Evolutionary conservation across 2,888 invertebrate genomes (phyloP).

Genomic region (Brassicogethes aeneus): DNA sequence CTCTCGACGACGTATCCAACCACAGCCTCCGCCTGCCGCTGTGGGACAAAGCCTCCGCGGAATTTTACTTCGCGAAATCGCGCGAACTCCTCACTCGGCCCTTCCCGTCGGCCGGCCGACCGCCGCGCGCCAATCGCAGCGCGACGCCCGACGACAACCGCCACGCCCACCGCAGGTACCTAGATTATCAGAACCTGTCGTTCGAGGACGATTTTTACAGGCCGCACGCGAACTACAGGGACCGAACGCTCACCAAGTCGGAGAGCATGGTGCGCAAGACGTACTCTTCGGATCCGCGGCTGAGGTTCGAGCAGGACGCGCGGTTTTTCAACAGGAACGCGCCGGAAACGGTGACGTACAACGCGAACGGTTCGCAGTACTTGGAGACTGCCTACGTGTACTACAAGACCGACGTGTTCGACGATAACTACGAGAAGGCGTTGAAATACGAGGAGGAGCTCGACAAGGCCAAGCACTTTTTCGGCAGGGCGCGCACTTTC

Average conservation of each 20-base stretch:
- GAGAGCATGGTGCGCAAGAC: conserved; percentile 40
- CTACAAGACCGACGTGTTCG: conserved; percentile 25
- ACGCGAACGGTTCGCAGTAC: conserved; percentile 23
- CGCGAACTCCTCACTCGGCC: conserved; percentile 58
- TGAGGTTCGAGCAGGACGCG: conserved; percentile 23
- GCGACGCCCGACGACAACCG: conserved; percentile 18
- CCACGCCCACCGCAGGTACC: conserved; percentile 16
- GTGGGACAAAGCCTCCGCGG: conserved; percentile 65
- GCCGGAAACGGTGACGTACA: conserved; percentile 13
- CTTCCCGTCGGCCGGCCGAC: conserved; percentile 30
- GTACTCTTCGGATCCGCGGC: conserved; percentile 28
- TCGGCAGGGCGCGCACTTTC: conserved; percentile 26
- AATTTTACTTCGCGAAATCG: conserved; percentile 64
- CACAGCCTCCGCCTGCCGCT: conserved; percentile 49
- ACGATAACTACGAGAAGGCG: conserved; percentile 3
- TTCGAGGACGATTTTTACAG: conserved; percentile 29
- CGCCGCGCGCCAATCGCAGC: conserved; percentile 32
- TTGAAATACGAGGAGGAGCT: not conserved
- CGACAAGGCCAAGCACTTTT: conserved; percentile 7
- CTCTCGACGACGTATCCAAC: conserved; percentile 42
- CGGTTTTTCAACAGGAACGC: conserved; percentile 21
- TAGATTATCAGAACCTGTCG: conserved; percentile 29
- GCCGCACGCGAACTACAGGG: conserved; percentile 26
- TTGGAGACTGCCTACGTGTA: conserved; percentile 32
- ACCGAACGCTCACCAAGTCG: conserved; percentile 38